Conservation (phyloP, 1,140 invertebrate genomes). For the Ectropis grisescens region DNA sequence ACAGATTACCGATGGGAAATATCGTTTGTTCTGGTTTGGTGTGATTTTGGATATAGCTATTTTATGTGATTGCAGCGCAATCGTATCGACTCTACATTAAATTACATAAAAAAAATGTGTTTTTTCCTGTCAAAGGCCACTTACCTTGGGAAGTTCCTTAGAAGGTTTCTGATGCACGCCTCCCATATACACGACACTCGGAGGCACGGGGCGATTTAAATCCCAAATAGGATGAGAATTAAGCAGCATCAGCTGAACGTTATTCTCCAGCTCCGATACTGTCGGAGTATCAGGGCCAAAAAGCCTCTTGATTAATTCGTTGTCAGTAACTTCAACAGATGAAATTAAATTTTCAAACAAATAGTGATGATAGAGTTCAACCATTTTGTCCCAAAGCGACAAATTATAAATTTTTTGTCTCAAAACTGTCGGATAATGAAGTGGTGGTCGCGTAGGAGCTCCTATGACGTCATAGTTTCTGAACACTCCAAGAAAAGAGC, state of each 20-base stretch:
- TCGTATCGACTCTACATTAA: no score
- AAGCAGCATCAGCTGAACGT: constrained; percentile 67
- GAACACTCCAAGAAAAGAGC: constrained; percentile 17
- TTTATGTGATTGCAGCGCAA: no score
- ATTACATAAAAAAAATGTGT: no score
- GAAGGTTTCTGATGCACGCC: constrained; percentile 66
- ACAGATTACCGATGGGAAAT: no score
- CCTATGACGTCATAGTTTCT: constrained; percentile 17
- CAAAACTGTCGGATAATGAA: constrained; percentile 50
- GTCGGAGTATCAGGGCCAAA: constrained; percentile 24
- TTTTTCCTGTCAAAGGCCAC: no score
- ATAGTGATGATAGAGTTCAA: constrained; percentile 19
- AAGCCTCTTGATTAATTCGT: constrained; percentile 14
- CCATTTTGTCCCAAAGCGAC: constrained; percentile 30
- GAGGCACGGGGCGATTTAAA: constrained; percentile 52
- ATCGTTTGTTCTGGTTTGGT: no score
- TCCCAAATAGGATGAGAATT: constrained; percentile 62
- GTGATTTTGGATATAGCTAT: no score
- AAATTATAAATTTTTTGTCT: constrained; percentile 24
- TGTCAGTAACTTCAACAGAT: constrained; percentile 5
- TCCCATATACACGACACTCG: constrained; percentile 70
- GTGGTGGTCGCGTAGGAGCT: constrained; percentile 45
- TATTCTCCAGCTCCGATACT: constrained; percentile 50
- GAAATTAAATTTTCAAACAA: not conserved
- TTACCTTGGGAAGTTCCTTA: constrained; percentile 27